A percentile compares a stretch with the other conserved stretches of the same genome.
phyloP scores from a whole-genome alignment of 2,113 vertebrate genomes.

The Strix uralensis region DNA sequence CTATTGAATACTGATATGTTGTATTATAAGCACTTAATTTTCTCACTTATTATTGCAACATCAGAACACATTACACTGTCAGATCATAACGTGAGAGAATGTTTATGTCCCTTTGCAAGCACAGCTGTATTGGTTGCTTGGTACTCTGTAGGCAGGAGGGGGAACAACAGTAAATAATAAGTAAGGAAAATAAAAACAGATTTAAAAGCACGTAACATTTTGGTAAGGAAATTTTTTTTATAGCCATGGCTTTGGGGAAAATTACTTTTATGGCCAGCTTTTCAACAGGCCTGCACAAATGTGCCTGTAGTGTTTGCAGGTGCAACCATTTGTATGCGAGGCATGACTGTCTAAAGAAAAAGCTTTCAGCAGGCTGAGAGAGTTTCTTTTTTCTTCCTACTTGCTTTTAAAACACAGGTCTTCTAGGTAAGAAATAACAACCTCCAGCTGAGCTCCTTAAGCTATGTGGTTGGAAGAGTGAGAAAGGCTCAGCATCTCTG shows the following conservation, averaged over 20 bases:
- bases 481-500: background rate
- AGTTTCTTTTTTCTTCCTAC: background rate
- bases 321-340: background rate
- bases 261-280: conserved; percentile 37
- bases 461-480: background rate
- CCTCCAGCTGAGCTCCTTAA: conserved; percentile 35
- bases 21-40: background rate
- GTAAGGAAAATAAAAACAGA: conserved; percentile 36
- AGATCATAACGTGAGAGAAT: background rate
- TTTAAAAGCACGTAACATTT: conserved; percentile 31
- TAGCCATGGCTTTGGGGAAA: conserved; percentile 17
- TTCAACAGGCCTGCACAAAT: conserved; percentile 6
- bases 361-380: background rate
- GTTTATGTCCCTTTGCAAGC: background rate
- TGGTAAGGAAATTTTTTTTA: conserved; percentile 24
- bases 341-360: conserved; percentile 1
- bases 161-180: conserved; percentile 23
- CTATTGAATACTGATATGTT: background rate
- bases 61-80: background rate
- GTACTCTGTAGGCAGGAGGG: background rate
- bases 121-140: background rate
- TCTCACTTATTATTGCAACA: conserved; percentile 10
- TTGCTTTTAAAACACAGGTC: conserved; percentile 9
- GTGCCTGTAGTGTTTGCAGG: background rate
- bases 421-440: conserved; percentile 24